phyloP scores from a whole-genome alignment of 2,797 vertebrate species.

The Nyctalus aviator region DNA sequence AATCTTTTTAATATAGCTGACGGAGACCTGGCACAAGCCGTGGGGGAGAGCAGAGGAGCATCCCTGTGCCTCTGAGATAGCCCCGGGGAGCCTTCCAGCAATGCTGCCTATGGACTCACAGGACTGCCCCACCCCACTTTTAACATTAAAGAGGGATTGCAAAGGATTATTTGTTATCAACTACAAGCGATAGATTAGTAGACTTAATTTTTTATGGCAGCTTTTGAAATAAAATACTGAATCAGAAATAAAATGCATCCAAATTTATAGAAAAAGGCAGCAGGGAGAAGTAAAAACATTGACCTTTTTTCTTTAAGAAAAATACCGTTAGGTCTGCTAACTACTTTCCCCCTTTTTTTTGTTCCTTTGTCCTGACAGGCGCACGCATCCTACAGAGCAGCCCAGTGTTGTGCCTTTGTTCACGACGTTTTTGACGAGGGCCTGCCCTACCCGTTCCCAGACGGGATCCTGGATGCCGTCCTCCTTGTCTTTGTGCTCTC shows the following conservation, averaged over 20 bases:
- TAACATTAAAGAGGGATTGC: not conserved
- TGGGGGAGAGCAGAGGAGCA: not conserved
- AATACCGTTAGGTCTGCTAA: constrained; percentile 75
- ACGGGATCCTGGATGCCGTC: constrained; percentile 92
- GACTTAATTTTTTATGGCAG: constrained; percentile 43
- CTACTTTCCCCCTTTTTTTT: constrained; percentile 77
- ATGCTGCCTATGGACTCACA: not conserved
- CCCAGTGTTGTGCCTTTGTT: constrained; percentile 92
- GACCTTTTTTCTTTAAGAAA: constrained; percentile 57
- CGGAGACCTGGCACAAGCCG: not conserved
- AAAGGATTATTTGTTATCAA: constrained; percentile 41
- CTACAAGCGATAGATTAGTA: not conserved
- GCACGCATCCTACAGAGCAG: constrained; percentile 90
- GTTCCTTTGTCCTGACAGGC: constrained; percentile 86
- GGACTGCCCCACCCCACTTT: not conserved
- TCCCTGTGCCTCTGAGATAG: not conserved
- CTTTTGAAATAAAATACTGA: constrained; percentile 55
- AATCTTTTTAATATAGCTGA: not conserved
- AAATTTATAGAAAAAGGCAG: constrained; percentile 53
- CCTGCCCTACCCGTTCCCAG: constrained; percentile 92
- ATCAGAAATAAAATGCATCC: constrained; percentile 33
- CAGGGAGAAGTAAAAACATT: not conserved
- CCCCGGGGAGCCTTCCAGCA: not conserved
- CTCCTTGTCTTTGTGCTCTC: constrained; percentile 96
- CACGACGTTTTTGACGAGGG: constrained; percentile 92